Conservation (phyloP, 2,797 vertebrate genomes). For the Nyctibius grandis region DNA sequence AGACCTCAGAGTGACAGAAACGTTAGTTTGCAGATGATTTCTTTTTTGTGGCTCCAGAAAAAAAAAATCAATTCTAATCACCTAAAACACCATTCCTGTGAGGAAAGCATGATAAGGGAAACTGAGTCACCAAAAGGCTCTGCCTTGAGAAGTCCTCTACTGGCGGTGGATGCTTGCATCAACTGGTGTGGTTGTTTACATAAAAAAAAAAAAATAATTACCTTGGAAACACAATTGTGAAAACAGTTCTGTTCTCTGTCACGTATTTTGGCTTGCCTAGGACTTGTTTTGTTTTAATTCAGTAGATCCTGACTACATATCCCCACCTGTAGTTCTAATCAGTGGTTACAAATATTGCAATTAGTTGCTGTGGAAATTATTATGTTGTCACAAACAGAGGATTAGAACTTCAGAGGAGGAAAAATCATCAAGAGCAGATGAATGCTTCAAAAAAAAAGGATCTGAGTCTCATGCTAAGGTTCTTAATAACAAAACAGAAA, state of each 20-base stretch:
- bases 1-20: neutral
- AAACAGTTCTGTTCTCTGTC: slow-evolving; percentile 1
- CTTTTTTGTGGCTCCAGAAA: neutral
- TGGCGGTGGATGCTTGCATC: neutral
- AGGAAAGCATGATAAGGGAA: neutral
- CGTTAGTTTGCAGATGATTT: neutral
- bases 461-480: slow-evolving; percentile 32
- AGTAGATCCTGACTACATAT: slow-evolving; percentile 15
- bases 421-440: slow-evolving; percentile 29
- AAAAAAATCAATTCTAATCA: neutral
- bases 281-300: slow-evolving; percentile 16
- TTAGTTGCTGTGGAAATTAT: slow-evolving; percentile 63
- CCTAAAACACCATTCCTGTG: neutral
- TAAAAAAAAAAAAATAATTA: neutral
- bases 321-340: slow-evolving; percentile 62
- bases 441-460: slow-evolving; percentile 20
- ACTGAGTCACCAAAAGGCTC: neutral
- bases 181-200: neutral
- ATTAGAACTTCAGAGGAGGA: slow-evolving; percentile 45
- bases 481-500: neutral
- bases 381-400: slow-evolving; percentile 68
- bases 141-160: neutral
- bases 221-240: neutral
- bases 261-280: neutral
- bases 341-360: slow-evolving; percentile 57